These are phyloP conservation scores for Leiothrix lutea DNA, from an alignment of 2,113 vertebrate species.

Conservation along the genomic window DNA sequence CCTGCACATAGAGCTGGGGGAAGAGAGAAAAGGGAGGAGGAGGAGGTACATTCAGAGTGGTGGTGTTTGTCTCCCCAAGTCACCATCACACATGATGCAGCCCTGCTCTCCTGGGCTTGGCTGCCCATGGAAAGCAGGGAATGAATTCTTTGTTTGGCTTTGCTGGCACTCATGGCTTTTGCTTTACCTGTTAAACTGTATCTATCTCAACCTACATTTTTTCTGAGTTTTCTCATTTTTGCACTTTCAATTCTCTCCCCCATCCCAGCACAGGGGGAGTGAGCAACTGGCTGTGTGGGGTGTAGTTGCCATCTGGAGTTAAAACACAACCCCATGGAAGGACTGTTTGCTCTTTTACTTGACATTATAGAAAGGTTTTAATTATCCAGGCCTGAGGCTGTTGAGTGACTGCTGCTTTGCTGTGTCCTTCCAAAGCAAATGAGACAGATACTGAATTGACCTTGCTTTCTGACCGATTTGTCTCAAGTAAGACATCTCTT, in stretches of 20 bases:
- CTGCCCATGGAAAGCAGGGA: not conserved
- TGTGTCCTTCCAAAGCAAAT: slow-evolving; percentile 18
- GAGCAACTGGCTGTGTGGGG: not conserved
- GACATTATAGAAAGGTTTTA: slow-evolving; percentile 23
- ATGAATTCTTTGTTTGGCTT: not conserved
- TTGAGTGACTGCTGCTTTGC: slow-evolving; percentile 6
- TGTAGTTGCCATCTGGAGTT: not conserved
- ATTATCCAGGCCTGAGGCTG: slow-evolving; percentile 12
- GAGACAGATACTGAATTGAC: not conserved
- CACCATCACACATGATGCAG: not conserved
- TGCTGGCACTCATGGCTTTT: not conserved
- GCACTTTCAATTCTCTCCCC: not conserved
- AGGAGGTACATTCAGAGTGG: not conserved
- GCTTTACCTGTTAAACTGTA: not conserved
- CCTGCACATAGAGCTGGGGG: not conserved
- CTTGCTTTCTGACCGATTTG: slow-evolving; percentile 3
- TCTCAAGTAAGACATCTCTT: not conserved
- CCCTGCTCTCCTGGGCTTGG: not conserved
- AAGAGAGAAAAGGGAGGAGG: not conserved
- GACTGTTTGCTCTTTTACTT: not conserved
- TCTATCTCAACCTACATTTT: rapidly evolving
- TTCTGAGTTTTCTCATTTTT: not conserved
- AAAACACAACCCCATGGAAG: not conserved
- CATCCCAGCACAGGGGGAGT: rapidly evolving
- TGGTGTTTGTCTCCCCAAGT: not conserved